Percentiles rank a stretch among this genome's conserved stretches.
phyloP scores from a whole-genome alignment of 2,113 vertebrate species.

The Perca flavescens region DNA sequence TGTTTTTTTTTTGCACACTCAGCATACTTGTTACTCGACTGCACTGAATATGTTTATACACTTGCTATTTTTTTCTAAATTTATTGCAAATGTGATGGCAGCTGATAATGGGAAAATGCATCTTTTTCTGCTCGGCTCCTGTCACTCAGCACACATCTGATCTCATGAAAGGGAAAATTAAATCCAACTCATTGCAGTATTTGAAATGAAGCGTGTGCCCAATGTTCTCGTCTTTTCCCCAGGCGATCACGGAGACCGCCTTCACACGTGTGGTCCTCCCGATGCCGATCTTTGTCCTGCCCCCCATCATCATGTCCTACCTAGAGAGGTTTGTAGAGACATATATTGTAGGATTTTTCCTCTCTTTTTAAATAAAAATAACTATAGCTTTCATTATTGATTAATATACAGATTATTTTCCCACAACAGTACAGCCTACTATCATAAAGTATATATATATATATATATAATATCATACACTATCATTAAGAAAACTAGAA shows the following conservation, averaged over 20 bases:
- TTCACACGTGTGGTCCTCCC: conserved; percentile 96
- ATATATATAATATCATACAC: no score
- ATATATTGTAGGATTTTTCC: neutral
- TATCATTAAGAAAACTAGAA: neutral
- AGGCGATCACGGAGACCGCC: conserved; percentile 97
- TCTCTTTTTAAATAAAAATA: no score
- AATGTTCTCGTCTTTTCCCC: conserved; percentile 63
- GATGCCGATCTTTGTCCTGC: conserved; percentile 98
- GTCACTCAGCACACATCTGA: conserved; percentile 49
- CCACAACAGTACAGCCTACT: no score
- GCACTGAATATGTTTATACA: conserved; percentile 8
- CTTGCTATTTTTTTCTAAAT: neutral
- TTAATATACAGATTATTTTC: neutral
- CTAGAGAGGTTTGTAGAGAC: conserved; percentile 91
- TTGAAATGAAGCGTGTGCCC: conserved; percentile 63
- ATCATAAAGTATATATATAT: no score
- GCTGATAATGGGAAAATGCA: neutral
- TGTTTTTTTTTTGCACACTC: conserved; percentile 20
- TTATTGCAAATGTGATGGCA: neutral
- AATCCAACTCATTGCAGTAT: conserved; percentile 38
- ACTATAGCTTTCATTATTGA: neutral
- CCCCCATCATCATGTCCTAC: conserved; percentile 96
- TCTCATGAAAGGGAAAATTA: conserved; percentile 47
- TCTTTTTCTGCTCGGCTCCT: conserved; percentile 10
- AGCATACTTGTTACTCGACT: neutral